Evolutionary conservation across 2,797 vertebrate genomes (phyloP).

Genomic region (Linurgus olivaceus): DNA sequence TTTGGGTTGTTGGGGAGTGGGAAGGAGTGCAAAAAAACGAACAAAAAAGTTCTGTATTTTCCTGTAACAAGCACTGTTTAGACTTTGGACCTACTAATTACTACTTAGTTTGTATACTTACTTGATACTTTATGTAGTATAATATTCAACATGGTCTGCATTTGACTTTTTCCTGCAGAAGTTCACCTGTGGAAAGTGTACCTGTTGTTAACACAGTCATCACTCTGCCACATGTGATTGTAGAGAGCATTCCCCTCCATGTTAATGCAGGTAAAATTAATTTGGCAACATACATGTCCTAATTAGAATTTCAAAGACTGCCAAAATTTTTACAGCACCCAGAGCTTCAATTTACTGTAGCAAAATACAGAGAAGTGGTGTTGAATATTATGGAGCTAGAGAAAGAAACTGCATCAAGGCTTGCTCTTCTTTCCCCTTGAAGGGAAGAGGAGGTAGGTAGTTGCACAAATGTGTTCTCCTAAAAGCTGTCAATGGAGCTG

Average conservation of each 20-base stretch:
- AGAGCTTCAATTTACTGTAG: not conserved
- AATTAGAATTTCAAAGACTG: not conserved
- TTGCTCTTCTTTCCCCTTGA: not conserved
- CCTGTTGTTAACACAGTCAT: slow-evolving; percentile 85
- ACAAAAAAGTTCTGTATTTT: not conserved
- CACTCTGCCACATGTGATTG: slow-evolving; percentile 88
- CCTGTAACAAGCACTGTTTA: not conserved
- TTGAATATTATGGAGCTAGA: not conserved
- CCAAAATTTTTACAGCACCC: not conserved
- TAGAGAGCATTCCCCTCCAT: slow-evolving; percentile 92
- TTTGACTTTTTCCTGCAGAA: slow-evolving; percentile 71
- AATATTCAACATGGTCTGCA: not conserved
- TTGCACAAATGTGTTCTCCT: not conserved
- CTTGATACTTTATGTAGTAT: not conserved
- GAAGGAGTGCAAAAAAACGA: not conserved
- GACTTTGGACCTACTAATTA: not conserved
- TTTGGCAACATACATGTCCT: not conserved
- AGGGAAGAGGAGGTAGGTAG: not conserved
- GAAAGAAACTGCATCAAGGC: not conserved
- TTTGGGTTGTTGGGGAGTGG: not conserved
- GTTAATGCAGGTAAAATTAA: slow-evolving; percentile 86
- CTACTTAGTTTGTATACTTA: not conserved
- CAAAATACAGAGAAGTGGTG: not conserved
- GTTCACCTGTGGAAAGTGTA: slow-evolving; percentile 76
- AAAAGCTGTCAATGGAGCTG: not conserved